Evolutionary conservation across 2,888 invertebrate species (phyloP).

Genomic region (Chrysolina americana): DNA sequence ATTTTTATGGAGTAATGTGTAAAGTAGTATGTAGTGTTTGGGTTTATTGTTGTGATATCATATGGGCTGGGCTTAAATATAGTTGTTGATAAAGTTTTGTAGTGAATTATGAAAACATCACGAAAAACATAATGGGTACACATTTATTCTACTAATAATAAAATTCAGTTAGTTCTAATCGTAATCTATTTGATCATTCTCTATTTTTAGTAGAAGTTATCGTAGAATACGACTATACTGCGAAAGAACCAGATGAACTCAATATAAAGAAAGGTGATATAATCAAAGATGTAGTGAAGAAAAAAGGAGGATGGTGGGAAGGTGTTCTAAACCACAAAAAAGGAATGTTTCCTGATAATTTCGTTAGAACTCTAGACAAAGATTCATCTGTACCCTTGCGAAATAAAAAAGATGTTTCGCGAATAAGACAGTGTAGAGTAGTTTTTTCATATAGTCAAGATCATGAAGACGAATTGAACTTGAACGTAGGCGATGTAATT

Average conservation of each 20-base stretch:
- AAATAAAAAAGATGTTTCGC: conserved; percentile 62
- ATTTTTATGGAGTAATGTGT: neutral
- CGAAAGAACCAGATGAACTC: conserved; percentile 89
- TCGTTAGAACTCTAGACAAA: conserved; percentile 77
- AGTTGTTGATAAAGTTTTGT: conserved; percentile 21
- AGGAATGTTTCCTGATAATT: conserved; percentile 95
- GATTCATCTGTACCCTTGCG: conserved; percentile 58
- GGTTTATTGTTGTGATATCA: conserved; percentile 32
- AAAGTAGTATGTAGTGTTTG: conserved; percentile 6
- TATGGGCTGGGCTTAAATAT: conserved; percentile 30
- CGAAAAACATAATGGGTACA: conserved; percentile 48
- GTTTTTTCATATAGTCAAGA: conserved; percentile 93
- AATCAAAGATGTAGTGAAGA: conserved; percentile 83
- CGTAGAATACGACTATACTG: conserved; percentile 89
- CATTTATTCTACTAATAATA: conserved; percentile 23
- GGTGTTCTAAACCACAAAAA: conserved; percentile 86
- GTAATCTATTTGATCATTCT: conserved; percentile 15
- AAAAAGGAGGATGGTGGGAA: conserved; percentile 92
- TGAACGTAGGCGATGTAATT: conserved; percentile 90
- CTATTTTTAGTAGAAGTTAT: conserved; percentile 80
- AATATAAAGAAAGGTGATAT: conserved; percentile 87
- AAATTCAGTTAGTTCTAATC: conserved; percentile 9
- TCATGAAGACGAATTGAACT: conserved; percentile 92
- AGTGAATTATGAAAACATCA: conserved; percentile 44
- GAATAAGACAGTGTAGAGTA: conserved; percentile 83